These are phyloP conservation scores for Irena cyanogastra DNA, from an alignment of 2,113 vertebrate genomes.

Conservation along the genomic window DNA sequence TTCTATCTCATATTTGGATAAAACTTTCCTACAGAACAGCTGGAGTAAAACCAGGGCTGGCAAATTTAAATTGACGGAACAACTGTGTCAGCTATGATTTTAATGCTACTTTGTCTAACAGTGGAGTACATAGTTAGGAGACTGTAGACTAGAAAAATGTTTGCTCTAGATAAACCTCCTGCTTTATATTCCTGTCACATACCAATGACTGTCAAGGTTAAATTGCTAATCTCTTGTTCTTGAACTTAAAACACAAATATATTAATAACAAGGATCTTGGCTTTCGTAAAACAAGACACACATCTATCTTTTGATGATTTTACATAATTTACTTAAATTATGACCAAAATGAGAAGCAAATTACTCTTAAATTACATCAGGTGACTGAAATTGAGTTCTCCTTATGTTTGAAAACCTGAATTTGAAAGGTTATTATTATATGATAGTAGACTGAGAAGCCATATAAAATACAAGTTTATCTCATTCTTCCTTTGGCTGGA, in stretches of 20 bases:
- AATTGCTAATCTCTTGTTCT: background rate
- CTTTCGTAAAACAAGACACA: background rate
- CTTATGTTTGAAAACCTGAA: background rate
- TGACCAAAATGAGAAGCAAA: background rate
- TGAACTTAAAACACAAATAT: background rate
- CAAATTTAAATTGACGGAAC: background rate
- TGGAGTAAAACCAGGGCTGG: background rate
- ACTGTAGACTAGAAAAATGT: background rate
- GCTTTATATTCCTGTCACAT: background rate
- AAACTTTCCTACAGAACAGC: background rate
- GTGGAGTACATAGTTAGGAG: background rate
- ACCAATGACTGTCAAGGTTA: background rate
- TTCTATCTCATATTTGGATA: background rate
- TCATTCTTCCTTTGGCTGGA: background rate
- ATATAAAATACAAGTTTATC: background rate
- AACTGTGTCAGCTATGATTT: background rate
- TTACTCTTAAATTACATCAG: background rate
- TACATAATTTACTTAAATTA: background rate
- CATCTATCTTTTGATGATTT: background rate
- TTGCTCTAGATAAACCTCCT: background rate
- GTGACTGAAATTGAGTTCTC: background rate
- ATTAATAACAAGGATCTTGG: background rate
- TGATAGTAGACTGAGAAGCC: background rate
- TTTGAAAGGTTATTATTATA: background rate
- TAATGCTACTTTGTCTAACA: background rate